Evolutionary conservation across 35 echinoderm and acorn worm genomes (phyloP).

Genomic region (Ophiothrix spiculata): DNA sequence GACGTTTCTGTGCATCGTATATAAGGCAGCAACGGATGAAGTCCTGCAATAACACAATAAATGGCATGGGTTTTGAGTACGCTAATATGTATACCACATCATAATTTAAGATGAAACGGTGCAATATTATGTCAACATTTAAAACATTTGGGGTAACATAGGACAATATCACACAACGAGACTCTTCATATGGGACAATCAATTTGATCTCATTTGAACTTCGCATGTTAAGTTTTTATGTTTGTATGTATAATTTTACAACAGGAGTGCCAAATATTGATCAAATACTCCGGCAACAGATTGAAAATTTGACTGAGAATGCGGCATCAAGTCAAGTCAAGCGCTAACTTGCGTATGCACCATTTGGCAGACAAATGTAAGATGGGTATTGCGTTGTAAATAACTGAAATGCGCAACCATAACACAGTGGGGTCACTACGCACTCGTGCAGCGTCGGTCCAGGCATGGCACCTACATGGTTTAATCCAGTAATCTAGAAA

Average conservation of each 20-base stretch:
- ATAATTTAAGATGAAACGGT: not conserved
- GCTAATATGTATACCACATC: not conserved
- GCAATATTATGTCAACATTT: not conserved
- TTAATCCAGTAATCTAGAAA: not conserved
- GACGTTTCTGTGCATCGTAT: slow-evolving; percentile 81
- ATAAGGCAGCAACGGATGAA: slow-evolving; percentile 90
- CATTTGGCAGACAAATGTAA: no score
- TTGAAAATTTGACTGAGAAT: no score
- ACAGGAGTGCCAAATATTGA: no score
- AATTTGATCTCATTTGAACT: no score
- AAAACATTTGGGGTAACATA: not conserved
- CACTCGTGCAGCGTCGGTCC: no score
- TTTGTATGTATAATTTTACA: no score
- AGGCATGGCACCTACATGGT: no score
- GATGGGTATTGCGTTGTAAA: not conserved
- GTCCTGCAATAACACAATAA: slow-evolving; percentile 54
- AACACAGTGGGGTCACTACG: no score
- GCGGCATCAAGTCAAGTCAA: not conserved
- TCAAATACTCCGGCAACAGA: no score
- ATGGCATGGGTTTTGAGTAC: no score
- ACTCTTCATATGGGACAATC: no score
- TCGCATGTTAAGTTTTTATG: no score
- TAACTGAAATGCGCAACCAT: not conserved
- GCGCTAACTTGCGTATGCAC: not conserved
- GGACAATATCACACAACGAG: not conserved